Base-by-base conservation (phyloP, 2,797 vertebrate genomes). In the Microchirus variegatus region DNA sequence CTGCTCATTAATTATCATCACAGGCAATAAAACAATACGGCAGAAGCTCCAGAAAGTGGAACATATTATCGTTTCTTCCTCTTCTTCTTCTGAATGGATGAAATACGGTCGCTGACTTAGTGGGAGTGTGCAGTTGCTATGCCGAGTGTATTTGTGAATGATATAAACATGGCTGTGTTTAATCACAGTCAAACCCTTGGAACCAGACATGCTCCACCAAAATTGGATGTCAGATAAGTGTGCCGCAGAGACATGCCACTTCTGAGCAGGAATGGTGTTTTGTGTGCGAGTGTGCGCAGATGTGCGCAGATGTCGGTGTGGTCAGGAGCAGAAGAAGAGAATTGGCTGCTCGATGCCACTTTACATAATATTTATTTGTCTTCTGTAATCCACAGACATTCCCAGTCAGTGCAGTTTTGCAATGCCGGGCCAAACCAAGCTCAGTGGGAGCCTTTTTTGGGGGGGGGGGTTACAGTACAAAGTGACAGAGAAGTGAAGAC, bases 291-390 rank as follows among this genome's bases (percentile, higher is more conserved):
- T 52, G 22, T 51, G 56, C 31, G 56, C 31, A 17, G 11, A 11
- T 26, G 35, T 37, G 31, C 37, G 42, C 36, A 9, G 0, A 0
- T 53, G 52, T 43, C 51, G 37, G 59, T 67, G 60, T 40, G 55
- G 75, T 71, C 51, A 60, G 40, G 70, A 72, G 54, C 75, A 81
- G 77, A 85, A 84, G 84, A 80, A 73, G 68, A 74, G 9, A 71
- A 75, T 22, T 43, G n/a, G n/a, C n/a, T n/a, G 56, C n/a, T 38
- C 19, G 40, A 69, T 78, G 66, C 47, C 66, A 73, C 35, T 44
- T 69, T 73, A 77, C 56, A 72, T 59, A 51, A 59, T 54, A 55
- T 84, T 74, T 76, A 62, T 73, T 63, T 73, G 59, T 67, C 59
- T 63, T 67, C 59, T 63, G 42, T 31, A 17, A 70, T 75, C 59